Conservation (phyloP, 1,140 invertebrate genomes). For the Chironomus striatipennis region DNA sequence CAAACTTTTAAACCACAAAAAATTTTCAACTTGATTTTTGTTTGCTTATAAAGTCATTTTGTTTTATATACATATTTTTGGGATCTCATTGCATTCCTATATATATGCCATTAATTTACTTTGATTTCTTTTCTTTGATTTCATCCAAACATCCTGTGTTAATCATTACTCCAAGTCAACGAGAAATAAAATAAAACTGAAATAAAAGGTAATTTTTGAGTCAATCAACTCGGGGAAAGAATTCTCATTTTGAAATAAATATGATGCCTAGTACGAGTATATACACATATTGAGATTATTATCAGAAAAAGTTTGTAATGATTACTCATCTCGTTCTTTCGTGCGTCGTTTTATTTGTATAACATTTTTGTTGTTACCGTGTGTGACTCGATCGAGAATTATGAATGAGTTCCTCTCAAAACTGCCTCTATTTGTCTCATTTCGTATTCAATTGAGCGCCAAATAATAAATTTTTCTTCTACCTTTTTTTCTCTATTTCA, state of each 20-base stretch:
- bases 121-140: background rate
- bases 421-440: background rate
- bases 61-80: too few species aligned
- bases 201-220: constrained; percentile 5
- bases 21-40: too few species aligned
- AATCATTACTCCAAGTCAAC: background rate
- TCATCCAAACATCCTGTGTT: constrained; percentile 1
- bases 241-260: background rate
- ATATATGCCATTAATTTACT: background rate
- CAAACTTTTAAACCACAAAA: too few species aligned
- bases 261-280: too few species aligned
- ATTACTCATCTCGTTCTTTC: background rate
- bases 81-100: background rate
- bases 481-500: background rate
- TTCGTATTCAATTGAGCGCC: constrained; percentile 22
- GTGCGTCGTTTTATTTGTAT: too few species aligned
- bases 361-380: too few species aligned
- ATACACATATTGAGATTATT: background rate
- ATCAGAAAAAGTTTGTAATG: background rate
- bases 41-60: background rate
- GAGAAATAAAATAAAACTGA: background rate
- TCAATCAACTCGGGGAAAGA: background rate
- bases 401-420: constrained; percentile 20
- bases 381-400: background rate
- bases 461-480: constrained; percentile 9